Conservation (phyloP, 2,113 vertebrate species). For the Archocentrus centrarchus region DNA sequence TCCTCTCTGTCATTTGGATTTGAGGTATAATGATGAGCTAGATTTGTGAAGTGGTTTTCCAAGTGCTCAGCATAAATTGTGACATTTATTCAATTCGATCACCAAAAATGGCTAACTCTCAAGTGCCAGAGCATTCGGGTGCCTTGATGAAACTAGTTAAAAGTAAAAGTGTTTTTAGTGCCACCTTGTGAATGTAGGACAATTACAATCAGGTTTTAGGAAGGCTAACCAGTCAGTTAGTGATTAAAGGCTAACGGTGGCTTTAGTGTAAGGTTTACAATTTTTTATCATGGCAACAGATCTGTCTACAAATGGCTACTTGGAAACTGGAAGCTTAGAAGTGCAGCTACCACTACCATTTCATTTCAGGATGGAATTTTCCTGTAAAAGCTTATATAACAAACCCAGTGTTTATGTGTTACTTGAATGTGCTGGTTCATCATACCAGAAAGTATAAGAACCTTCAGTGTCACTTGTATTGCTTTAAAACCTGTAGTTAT, state of each 20-base stretch:
- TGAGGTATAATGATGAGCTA: constrained; percentile 51
- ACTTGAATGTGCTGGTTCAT: not conserved
- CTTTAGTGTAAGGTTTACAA: not conserved
- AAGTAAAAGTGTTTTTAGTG: not conserved
- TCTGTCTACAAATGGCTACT: not conserved
- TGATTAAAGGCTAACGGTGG: not conserved
- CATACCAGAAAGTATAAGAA: not conserved
- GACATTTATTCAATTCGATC: constrained; percentile 22
- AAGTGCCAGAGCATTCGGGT: not conserved
- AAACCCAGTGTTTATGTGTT: not conserved
- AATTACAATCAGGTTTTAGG: not conserved
- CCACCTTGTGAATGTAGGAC: not conserved
- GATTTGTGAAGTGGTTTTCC: constrained; percentile 48
- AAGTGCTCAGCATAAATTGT: constrained; percentile 34
- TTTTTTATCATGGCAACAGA: not conserved
- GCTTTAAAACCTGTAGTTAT: not conserved
- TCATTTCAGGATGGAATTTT: not conserved
- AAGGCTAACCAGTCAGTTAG: not conserved
- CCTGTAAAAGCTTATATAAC: not conserved
- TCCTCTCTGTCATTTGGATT: constrained; percentile 56
- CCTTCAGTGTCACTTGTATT: not conserved
- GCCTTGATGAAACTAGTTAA: not conserved
- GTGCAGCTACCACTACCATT: not conserved
- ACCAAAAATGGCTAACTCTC: not conserved
- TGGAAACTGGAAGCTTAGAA: constrained; percentile 10